phyloP scores from a whole-genome alignment of 2,113 vertebrate genomes.

The Apeltes quadracus region DNA sequence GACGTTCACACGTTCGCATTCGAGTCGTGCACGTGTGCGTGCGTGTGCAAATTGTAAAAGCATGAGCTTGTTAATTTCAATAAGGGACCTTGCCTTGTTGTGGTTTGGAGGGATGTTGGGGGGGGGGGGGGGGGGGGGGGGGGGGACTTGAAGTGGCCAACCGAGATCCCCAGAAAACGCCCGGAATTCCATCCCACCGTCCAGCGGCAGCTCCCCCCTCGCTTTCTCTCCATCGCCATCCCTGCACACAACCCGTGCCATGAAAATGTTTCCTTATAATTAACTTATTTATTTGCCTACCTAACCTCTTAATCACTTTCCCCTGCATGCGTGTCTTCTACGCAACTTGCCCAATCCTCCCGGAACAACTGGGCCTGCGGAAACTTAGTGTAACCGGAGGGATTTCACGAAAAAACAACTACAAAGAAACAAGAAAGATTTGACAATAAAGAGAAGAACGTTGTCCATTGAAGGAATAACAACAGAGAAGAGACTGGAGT shows the following conservation, averaged over 20 bases:
- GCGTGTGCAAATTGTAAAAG: constrained; percentile 79
- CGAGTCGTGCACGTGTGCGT: constrained; percentile 60
- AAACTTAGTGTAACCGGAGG: constrained; percentile 52
- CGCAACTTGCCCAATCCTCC: constrained; percentile 29
- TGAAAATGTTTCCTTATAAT: constrained; percentile 67
- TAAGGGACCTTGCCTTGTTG: constrained; percentile 80
- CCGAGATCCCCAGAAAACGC: constrained; percentile 75
- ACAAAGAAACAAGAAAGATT: constrained; percentile 6
- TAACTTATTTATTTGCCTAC: constrained; percentile 65
- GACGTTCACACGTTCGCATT: constrained; percentile 56
- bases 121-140: constrained; percentile 62
- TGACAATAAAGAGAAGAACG: constrained; percentile 56
- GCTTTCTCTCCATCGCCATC: constrained; percentile 17
- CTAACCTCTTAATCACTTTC: constrained; percentile 67
- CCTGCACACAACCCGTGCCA: constrained; percentile 35
- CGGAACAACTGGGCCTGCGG: constrained; percentile 24
- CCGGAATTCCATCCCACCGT: constrained; percentile 71
- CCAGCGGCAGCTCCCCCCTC: constrained; percentile 58
- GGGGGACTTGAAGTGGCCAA: constrained; percentile 80
- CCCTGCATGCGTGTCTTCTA: constrained; percentile 33
- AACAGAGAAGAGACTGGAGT: constrained; percentile 58
- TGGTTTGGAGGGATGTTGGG: constrained; percentile 75
- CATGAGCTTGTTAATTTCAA: constrained; percentile 84
- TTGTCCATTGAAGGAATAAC: constrained; percentile 74
- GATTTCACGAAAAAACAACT: constrained; percentile 34